Percentiles rank a stretch among this genome's conserved stretches.
These are phyloP conservation scores for Eueides isabella DNA, from an alignment of 1,140 invertebrate species.

Conservation along the genomic window DNA sequence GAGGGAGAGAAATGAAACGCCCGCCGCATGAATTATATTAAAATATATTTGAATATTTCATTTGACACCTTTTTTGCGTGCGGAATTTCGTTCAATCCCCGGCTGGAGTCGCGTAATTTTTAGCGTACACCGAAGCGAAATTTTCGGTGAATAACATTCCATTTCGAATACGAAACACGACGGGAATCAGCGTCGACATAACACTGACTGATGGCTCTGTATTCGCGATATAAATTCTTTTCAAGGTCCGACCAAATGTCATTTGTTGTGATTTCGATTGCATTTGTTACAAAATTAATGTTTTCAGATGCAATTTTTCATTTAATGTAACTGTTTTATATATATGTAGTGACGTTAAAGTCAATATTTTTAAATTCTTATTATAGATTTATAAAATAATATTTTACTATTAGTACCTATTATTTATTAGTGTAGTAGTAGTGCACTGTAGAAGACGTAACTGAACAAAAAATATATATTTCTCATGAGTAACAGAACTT, in stretches of 20 bases:
- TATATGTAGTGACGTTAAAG: background rate
- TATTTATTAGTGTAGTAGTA: too few relatives aligned
- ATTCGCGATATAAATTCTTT: constrained; percentile 75
- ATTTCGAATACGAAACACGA: constrained; percentile 77
- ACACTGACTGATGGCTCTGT: constrained; percentile 75
- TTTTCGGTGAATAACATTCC: constrained; percentile 80
- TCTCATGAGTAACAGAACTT: background rate
- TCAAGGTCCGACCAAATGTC: constrained; percentile 58
- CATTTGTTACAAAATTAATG: constrained; percentile 15
- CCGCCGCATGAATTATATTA: constrained; percentile 82
- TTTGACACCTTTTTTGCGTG: constrained; percentile 80
- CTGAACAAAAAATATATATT: background rate
- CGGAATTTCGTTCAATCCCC: constrained; percentile 79
- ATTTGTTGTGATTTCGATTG: constrained; percentile 43
- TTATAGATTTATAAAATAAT: background rate
- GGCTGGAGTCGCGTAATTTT: constrained; percentile 74
- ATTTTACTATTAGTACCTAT: background rate
- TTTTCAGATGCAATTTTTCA: background rate
- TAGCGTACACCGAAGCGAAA: constrained; percentile 74
- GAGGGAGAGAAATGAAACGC: constrained; percentile 81
- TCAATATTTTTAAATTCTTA: background rate
- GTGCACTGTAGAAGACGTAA: background rate
- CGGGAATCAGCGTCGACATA: constrained; percentile 77
- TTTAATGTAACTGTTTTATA: background rate
- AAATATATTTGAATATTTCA: constrained; percentile 83